Percentiles rank a stretch among this genome's conserved stretches.
phyloP scores from a whole-genome alignment of 64 coral and sea anemone species.

The Montipora capricornis region DNA sequence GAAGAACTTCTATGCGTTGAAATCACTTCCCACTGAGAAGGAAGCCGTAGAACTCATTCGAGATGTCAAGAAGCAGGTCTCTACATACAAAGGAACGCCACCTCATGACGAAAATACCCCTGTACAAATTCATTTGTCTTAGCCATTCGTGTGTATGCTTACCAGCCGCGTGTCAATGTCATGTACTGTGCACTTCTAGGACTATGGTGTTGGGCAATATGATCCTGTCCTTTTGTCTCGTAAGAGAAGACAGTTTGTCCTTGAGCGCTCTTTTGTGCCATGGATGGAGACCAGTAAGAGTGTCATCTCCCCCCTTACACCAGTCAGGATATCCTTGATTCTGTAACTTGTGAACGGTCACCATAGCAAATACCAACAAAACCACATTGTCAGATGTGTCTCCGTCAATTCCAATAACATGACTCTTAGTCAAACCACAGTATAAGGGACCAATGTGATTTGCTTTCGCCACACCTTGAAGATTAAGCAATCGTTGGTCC shows the following conservation, averaged over 20 bases:
- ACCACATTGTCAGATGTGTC: background rate
- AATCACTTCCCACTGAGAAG: too few species aligned
- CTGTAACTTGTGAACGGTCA: background rate
- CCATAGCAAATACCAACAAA: background rate
- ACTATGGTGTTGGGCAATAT: background rate
- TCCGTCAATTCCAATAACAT: background rate
- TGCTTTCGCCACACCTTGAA: background rate
- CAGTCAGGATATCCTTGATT: background rate
- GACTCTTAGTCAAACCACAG: background rate
- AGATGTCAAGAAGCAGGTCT: too few species aligned
- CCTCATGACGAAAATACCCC: too few species aligned
- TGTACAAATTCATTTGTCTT: too few species aligned
- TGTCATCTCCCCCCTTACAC: too few species aligned
- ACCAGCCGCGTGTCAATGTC: too few species aligned
- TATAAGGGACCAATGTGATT: background rate
- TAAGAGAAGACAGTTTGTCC: background rate
- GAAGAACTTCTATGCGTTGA: too few species aligned
- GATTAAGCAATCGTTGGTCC: background rate
- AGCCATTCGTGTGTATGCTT: too few species aligned
- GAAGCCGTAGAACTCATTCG: too few species aligned
- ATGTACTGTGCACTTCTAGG: background rate
- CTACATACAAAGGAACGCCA: too few species aligned
- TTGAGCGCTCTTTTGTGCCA: background rate
- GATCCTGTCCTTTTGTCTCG: background rate
- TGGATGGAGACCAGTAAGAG: background rate